Evolutionary conservation across 2,797 vertebrate genomes (phyloP).

Genomic region (Naso thynnoides): DNA sequence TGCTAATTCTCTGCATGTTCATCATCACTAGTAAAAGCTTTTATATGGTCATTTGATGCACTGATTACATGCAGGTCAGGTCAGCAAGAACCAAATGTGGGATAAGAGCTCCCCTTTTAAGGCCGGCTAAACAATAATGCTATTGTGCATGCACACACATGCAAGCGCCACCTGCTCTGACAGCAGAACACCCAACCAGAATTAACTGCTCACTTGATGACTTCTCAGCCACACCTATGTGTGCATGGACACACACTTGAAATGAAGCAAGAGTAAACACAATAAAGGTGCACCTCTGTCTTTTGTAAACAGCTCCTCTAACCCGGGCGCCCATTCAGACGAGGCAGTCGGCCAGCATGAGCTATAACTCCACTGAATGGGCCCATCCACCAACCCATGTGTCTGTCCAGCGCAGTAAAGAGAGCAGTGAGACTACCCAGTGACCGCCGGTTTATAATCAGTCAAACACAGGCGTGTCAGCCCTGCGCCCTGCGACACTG

Average conservation of each 20-base stretch:
- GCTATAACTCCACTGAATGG: constrained; percentile 60
- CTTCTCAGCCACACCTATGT: constrained; percentile 50
- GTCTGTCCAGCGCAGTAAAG: constrained; percentile 79
- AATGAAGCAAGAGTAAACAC: constrained; percentile 78
- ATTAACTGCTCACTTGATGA: constrained; percentile 61
- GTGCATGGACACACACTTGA: constrained; percentile 65
- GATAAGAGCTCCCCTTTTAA: constrained; percentile 9
- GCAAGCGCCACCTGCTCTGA: constrained; percentile 58
- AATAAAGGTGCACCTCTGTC: constrained; percentile 79
- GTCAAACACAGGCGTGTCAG: constrained; percentile 82
- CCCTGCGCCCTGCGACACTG: constrained; percentile 61
- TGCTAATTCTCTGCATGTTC: neutral
- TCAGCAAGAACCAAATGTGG: neutral
- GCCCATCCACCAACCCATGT: constrained; percentile 67
- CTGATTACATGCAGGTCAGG: neutral
- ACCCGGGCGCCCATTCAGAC: constrained; percentile 78
- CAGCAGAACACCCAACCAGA: constrained; percentile 37
- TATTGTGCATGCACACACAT: constrained; percentile 14
- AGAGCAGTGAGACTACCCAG: constrained; percentile 84
- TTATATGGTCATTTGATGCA: neutral
- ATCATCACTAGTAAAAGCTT: neutral
- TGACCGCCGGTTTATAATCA: constrained; percentile 85
- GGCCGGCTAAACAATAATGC: constrained; percentile 16
- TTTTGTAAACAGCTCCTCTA: constrained; percentile 77
- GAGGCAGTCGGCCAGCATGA: constrained; percentile 71